phyloP scores from a whole-genome alignment of 2,888 invertebrate species.

The Dione juno region DNA sequence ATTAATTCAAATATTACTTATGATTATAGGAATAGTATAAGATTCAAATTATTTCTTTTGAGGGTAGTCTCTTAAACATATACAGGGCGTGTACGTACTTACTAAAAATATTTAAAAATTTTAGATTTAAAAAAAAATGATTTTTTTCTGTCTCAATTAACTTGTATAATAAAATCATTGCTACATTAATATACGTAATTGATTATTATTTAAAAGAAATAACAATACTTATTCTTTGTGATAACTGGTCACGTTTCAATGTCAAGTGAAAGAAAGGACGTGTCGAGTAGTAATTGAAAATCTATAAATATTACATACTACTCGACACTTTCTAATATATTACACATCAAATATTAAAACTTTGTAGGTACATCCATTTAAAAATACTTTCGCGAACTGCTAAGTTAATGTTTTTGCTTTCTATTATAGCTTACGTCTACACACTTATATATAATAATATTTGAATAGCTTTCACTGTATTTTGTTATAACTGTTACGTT shows the following conservation, averaged over 20 bases:
- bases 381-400: constrained; percentile 42
- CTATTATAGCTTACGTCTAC: constrained; percentile 43
- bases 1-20: not conserved
- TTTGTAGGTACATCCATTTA: constrained; percentile 31
- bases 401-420: constrained; percentile 36
- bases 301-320: constrained; percentile 36
- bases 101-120: too few species aligned
- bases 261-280: constrained; percentile 78
- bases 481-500: constrained; percentile 72
- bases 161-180: not conserved
- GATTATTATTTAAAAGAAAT: constrained; percentile 44
- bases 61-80: not conserved
- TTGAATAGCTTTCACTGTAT: constrained; percentile 71
- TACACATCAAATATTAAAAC: constrained; percentile 6
- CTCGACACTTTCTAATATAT: constrained; percentile 50
- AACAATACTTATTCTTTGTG: constrained; percentile 71
- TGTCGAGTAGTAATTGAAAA: constrained; percentile 60
- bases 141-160: not conserved
- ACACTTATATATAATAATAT: constrained; percentile 51
- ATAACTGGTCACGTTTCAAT: constrained; percentile 71
- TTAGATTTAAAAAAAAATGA: too few species aligned
- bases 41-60: not conserved
- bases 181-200: constrained; percentile 15
- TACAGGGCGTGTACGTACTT: too few species aligned
- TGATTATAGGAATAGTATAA: not conserved